Evolutionary conservation across 2,113 vertebrate genomes (phyloP), one percentile per base, ranked within the genome.

Genomic region (Coturnix japonica): DNA sequence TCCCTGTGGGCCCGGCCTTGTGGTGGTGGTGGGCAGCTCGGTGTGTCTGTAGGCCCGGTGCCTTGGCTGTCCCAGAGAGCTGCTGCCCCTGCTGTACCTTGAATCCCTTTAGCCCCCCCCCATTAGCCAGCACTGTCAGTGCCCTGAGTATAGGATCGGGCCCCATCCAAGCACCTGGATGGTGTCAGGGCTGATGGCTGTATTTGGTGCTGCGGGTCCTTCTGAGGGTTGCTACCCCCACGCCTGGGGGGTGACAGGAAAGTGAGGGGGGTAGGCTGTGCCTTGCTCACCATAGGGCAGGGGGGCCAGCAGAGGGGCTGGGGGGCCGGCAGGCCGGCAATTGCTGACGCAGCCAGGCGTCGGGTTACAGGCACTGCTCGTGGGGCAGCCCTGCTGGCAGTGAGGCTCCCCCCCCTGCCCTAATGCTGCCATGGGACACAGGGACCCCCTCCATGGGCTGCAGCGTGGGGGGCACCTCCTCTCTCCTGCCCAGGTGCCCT

Each of bases 351-450:
- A 16, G 53, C 76, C 2, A 1, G 46, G 91, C 25, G 0, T 94
- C 87, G 18, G 75, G 77, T 93, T 95, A 83, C 93, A 37, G 65
- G 63, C 47, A 59, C 49, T 3, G 11, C 3, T 57, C 30, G 20
- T 19, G 2, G n/a, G 25, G 57, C 51, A 23, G 17, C 19, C 49
- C 1, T 28, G 20, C 59, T 0, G 2, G 47, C 33, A 23, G 1
- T 0, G 8, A 37, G 39, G 43, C 21, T 21, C 46, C 47, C 79
- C 0, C 0, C 20, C 1, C 6, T 25, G 74, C 25, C 28, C 35
- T 26, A 37, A 25, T 11, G 30, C 21, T 47, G 53, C 76, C 0
- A 0, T 20, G 64, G 67, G 44, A 23, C 1, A 0, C 5, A 7
- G 64, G 41, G 51, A 70, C 20, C 69, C 69, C 83, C 41, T 1